Conservation (phyloP, 2,888 invertebrate genomes). For the Altica lythri region DNA sequence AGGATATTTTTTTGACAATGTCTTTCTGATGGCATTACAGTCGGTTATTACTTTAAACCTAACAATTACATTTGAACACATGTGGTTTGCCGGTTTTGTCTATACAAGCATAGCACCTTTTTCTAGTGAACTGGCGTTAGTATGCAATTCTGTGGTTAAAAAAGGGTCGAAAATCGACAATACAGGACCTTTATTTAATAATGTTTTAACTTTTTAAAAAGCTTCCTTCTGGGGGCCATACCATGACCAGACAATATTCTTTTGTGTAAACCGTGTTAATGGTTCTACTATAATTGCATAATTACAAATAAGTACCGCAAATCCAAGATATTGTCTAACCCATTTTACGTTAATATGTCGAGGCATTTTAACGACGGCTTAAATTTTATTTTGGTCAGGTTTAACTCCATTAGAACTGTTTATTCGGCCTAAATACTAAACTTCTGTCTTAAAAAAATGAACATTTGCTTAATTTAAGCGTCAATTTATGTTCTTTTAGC, state of each 20-base stretch:
- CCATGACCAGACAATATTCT: slow-evolving; percentile 28
- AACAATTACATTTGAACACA: neutral
- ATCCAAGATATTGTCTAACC: slow-evolving; percentile 36
- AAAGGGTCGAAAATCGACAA: slow-evolving; percentile 11
- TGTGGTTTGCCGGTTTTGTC: neutral
- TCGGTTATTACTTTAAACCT: neutral
- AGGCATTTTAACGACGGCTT: slow-evolving; percentile 29
- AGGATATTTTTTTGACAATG: neutral
- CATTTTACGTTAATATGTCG: slow-evolving; percentile 30
- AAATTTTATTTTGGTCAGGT: slow-evolving; percentile 33
- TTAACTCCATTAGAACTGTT: too few relatives aligned
- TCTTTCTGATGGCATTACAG: too few relatives aligned
- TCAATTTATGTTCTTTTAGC: too few relatives aligned
- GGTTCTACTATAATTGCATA: slow-evolving; percentile 30
- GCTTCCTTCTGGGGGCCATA: slow-evolving; percentile 20
- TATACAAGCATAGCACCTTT: neutral
- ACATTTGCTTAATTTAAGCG: too few relatives aligned
- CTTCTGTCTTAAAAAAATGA: too few relatives aligned
- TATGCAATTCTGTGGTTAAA: neutral
- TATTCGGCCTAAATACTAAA: too few relatives aligned
- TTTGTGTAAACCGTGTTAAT: slow-evolving; percentile 23
- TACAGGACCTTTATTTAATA: slow-evolving; percentile 25
- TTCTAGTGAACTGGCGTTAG: neutral
- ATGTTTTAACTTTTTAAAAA: slow-evolving; percentile 11
- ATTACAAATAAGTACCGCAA: slow-evolving; percentile 34